Evolutionary conservation across 2,888 invertebrate genomes (phyloP).

Genomic region (Mechanitis mazaeus): DNA sequence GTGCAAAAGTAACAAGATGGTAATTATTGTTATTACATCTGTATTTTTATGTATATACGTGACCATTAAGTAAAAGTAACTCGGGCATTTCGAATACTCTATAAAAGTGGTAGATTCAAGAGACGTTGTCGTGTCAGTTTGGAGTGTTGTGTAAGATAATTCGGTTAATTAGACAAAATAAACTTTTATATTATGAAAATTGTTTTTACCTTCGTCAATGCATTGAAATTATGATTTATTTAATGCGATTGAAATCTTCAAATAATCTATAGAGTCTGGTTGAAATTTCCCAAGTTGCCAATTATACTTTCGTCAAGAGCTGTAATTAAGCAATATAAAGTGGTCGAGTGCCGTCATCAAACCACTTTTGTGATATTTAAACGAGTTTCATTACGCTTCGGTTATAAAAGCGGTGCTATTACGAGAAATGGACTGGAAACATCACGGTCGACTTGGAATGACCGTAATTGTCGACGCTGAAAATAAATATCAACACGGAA

Average conservation of each 20-base stretch:
- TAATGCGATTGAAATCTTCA: slow-evolving; percentile 31
- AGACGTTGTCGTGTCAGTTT: too few relatives aligned
- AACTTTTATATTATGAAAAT: too few relatives aligned
- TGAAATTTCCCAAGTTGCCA: slow-evolving; percentile 67
- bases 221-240: not conserved
- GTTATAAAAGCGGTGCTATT: slow-evolving; percentile 70
- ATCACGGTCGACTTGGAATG: slow-evolving; percentile 65
- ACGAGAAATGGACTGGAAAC: slow-evolving; percentile 72
- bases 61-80: too few relatives aligned
- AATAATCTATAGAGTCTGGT: slow-evolving; percentile 56
- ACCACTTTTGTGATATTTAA: slow-evolving; percentile 75
- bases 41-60: too few relatives aligned
- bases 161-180: too few relatives aligned
- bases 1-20: too few relatives aligned
- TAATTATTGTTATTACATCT: too few relatives aligned
- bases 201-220: not conserved
- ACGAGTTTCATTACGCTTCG: slow-evolving; percentile 73
- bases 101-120: too few relatives aligned
- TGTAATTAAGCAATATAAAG: slow-evolving; percentile 74
- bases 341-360: slow-evolving; percentile 65
- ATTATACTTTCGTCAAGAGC: slow-evolving; percentile 68
- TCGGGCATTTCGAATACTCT: too few relatives aligned
- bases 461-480: slow-evolving; percentile 59
- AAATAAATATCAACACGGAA: slow-evolving; percentile 36
- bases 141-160: too few relatives aligned